A percentile compares a stretch with the other conserved stretches of the same genome.
phyloP scores from a whole-genome alignment of 2,797 vertebrate genomes.

The Odontamblyopus lacepedii region DNA sequence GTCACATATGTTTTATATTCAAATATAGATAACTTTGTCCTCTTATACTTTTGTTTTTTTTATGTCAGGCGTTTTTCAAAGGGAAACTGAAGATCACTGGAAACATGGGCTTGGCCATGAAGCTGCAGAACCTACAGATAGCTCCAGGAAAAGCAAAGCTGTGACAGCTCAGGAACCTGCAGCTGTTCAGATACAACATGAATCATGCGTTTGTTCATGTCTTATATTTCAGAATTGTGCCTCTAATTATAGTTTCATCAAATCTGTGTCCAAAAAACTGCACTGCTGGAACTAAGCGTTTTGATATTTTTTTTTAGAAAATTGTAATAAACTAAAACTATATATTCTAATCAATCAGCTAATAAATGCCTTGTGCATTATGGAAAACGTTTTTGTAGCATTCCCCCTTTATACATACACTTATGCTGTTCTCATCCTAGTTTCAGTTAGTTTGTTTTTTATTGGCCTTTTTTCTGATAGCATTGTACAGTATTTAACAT shows the following conservation, averaged over 20 bases:
- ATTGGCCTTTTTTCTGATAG: too few species aligned
- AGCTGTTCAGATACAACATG: background rate
- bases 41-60: background rate
- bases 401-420: background rate
- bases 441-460: too few species aligned
- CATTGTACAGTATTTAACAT: background rate
- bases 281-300: background rate
- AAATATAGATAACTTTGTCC: background rate
- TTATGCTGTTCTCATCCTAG: background rate
- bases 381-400: background rate
- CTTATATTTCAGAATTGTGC: background rate
- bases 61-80: constrained; percentile 90
- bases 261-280: background rate
- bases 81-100: constrained; percentile 92
- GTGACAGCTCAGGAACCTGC: constrained; percentile 63
- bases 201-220: background rate
- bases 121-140: constrained; percentile 90
- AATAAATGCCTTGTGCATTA: background rate
- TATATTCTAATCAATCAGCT: background rate
- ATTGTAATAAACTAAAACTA: background rate
- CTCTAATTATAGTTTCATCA: background rate
- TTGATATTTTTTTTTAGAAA: background rate
- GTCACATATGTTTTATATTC: too few species aligned
- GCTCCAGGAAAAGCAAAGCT: constrained; percentile 88
- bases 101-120: constrained; percentile 94